A percentile compares a stretch with the other conserved stretches of the same genome.
Evolutionary conservation across 2,888 invertebrate genomes (phyloP).

Genomic region (Torymus auratus): DNA sequence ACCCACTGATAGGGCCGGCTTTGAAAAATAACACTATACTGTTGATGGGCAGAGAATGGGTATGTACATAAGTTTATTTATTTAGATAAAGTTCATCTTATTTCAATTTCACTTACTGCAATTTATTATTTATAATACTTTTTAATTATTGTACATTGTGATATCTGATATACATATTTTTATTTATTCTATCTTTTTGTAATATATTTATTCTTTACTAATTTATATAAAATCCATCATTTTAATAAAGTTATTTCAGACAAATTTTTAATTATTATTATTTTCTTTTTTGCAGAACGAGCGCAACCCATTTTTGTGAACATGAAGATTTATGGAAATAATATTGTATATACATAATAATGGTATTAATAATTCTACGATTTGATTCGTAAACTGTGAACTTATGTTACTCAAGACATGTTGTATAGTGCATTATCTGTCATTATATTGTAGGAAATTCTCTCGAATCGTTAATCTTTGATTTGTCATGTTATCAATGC

Average conservation of each 20-base stretch:
- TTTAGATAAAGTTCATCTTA: too few relatives aligned
- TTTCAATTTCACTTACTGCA: too few relatives aligned
- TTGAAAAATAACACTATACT: conserved; percentile 84
- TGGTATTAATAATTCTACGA: conserved; percentile 9
- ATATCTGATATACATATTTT: too few relatives aligned
- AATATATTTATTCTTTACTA: too few relatives aligned
- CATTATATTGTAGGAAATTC: conserved; percentile 28
- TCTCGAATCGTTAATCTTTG: conserved; percentile 19
- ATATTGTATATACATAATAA: conserved; percentile 42
- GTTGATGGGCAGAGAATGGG: conserved; percentile 90
- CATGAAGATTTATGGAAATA: not conserved
- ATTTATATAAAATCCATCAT: too few relatives aligned
- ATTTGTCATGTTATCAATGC: conserved; percentile 12
- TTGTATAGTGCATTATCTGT: conserved; percentile 21
- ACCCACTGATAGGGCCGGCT: conserved; percentile 92
- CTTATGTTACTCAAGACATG: conserved; percentile 6
- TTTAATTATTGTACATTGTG: too few relatives aligned
- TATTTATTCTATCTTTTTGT: too few relatives aligned
- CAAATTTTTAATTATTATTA: not conserved
- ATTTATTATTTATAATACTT: too few relatives aligned
- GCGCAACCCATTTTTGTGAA: conserved; percentile 44
- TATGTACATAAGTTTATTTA: conserved; percentile 73
- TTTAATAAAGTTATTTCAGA: too few relatives aligned
- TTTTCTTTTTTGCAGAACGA: conserved; percentile 48
- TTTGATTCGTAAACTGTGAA: conserved; percentile 38